phyloP scores from a whole-genome alignment of 2,888 invertebrate species.

The Lasioglossum oenotherae region DNA sequence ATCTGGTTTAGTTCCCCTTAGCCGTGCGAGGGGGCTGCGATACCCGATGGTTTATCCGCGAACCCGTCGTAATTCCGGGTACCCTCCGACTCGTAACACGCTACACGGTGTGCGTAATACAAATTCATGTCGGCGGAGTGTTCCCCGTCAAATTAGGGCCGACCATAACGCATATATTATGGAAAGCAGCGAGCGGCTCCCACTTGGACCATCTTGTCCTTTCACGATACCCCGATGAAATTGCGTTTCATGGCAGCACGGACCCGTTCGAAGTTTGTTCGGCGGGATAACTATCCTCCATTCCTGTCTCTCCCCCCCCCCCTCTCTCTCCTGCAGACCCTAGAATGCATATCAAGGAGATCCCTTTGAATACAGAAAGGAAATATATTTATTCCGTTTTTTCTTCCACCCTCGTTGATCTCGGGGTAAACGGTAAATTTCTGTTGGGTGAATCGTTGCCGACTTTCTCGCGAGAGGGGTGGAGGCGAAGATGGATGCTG shows the following conservation, averaged over 20 bases:
- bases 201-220: slow-evolving; percentile 58
- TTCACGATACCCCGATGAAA: slow-evolving; percentile 21
- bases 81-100: slow-evolving; percentile 58
- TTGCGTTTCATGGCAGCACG: slow-evolving; percentile 19
- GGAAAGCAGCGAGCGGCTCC: slow-evolving; percentile 66
- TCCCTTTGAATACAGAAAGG: not conserved
- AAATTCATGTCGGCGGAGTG: slow-evolving; percentile 72
- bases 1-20: slow-evolving; percentile 59
- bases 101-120: slow-evolving; percentile 69
- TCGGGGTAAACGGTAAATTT: slow-evolving; percentile 8
- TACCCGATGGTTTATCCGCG: slow-evolving; percentile 66
- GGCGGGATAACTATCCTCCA: not conserved
- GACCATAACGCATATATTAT: slow-evolving; percentile 74
- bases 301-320: not conserved
- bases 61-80: slow-evolving; percentile 52
- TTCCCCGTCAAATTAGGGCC: slow-evolving; percentile 75
- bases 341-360: not conserved
- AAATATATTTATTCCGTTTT: not conserved
- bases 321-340: not conserved
- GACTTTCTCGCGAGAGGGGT: not conserved
- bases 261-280: slow-evolving; percentile 5
- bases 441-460: not conserved
- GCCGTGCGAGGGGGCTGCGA: slow-evolving; percentile 28
- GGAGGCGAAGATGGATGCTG: slow-evolving; percentile 17
- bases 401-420: not conserved